Evolutionary conservation across 2,797 vertebrate genomes (phyloP).

Genomic region (Distichodus sexfasciatus): DNA sequence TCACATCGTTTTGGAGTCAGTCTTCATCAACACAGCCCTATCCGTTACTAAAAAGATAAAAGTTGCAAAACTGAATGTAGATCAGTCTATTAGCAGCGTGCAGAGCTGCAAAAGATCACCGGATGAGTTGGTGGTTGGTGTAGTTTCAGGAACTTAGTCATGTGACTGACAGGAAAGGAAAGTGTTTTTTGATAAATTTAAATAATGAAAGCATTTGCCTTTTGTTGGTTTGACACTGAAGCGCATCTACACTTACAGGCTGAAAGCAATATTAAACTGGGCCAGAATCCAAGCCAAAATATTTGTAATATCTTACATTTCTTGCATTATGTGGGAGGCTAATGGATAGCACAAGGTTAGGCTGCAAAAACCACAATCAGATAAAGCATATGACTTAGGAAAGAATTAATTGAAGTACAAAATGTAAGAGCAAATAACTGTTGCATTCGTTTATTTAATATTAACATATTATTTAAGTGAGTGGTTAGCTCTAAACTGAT

Average conservation of each 20-base stretch:
- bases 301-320: background rate
- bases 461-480: background rate
- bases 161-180: conserved; percentile 63
- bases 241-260: too few species aligned
- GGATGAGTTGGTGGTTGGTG: conserved; percentile 54
- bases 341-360: background rate
- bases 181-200: conserved; percentile 36
- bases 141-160: conserved; percentile 53
- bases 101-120: conserved; percentile 59
- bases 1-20: background rate
- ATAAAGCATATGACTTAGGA: too few species aligned
- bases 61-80: background rate
- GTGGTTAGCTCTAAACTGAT: background rate
- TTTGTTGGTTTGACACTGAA: too few species aligned
- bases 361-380: too few species aligned
- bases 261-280: too few species aligned
- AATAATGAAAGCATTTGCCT: conserved; percentile 14
- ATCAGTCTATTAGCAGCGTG: conserved; percentile 37
- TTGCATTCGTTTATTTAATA: too few species aligned
- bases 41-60: too few species aligned
- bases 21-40: too few species aligned
- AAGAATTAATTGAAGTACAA: background rate
- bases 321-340: background rate
- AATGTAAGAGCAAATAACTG: background rate
- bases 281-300: too few species aligned